Base-by-base conservation (phyloP, 2,113 vertebrate genomes). In the Mungos mungo region DNA sequence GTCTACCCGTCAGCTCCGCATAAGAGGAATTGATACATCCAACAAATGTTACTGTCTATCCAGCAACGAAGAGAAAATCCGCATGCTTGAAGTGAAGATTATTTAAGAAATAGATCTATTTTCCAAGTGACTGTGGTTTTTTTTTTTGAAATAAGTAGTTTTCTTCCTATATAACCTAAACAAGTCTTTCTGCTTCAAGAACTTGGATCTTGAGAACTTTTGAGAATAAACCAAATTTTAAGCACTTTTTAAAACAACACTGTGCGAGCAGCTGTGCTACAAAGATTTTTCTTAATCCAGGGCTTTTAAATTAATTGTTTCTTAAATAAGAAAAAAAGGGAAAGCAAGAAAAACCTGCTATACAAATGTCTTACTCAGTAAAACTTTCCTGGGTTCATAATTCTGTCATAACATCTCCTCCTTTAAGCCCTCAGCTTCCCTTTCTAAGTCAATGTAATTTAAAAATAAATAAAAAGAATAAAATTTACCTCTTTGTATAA, bases 231-330 rank as follows among this genome's bases (percentile, higher is more conserved):
- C 33, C 38, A 76, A 77, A 96, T 7, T 50, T 80, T 33, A 94
- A 92, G 11, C 27, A 83, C 13, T 83, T 83, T 47, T 80, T 83
- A 38, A 97, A 93, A 91, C 9, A 72, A 81, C 80, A 79, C 12
- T 3, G 60, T 84, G 2, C 18, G 80, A n/a, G 72, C 12, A 85
- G 15, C 54, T 88, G 18, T 76, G 60, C 35, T 35, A 87, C 11
- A 45, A 90, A 77, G 82, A 10, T 80, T 84, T 84, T 93, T 63
- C 72, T 84, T 83, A 84, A 96, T 21, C 57, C 12, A 87, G 12
- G 69, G 50, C 1, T 69, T 74, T 88, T 85, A 14, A 35, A 57
- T 71, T 90, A 77, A 95, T 95, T 94, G 23, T 60, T 60, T 60
- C 57, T 60, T 60, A 86, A 91, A 16, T 23, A 60, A 93, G 68